Evolutionary conservation across 2,888 invertebrate genomes (phyloP).

Genomic region (Dexiosoma caninum): DNA sequence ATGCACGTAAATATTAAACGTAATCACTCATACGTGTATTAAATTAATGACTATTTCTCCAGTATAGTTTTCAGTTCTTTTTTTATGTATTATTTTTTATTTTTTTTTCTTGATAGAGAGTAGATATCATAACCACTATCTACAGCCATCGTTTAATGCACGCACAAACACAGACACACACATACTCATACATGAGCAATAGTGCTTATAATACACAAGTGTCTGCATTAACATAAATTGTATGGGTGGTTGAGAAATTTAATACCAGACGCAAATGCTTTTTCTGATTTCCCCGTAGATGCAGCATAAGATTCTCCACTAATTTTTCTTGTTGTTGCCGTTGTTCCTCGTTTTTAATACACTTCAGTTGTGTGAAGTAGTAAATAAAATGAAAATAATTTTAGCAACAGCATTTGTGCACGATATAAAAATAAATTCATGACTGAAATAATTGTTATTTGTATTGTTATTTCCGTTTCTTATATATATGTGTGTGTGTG

Average conservation of each 20-base stretch:
- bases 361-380: conserved; percentile 2
- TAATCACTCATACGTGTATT: conserved; percentile 23
- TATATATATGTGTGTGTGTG: not conserved
- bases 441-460: conserved; percentile 33
- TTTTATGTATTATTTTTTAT: not conserved
- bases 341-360: not conserved
- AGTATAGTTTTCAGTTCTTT: conserved; percentile 18
- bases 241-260: conserved; percentile 36
- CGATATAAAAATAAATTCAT: conserved; percentile 15
- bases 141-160: not conserved
- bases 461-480: not conserved
- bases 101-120: not conserved
- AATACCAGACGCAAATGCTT: conserved; percentile 51
- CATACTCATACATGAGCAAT: not conserved
- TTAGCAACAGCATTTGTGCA: not conserved
- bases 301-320: conserved; percentile 5
- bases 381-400: conserved; percentile 30
- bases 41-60: conserved; percentile 30
- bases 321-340: not conserved
- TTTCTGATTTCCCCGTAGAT: conserved; percentile 54
- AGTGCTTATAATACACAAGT: not conserved
- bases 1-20: not conserved
- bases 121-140: conserved; percentile 4
- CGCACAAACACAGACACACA: not conserved
- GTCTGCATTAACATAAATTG: conserved; percentile 40